phyloP scores from a whole-genome alignment of 2,113 vertebrate species.

The Hiodon tergisus region DNA sequence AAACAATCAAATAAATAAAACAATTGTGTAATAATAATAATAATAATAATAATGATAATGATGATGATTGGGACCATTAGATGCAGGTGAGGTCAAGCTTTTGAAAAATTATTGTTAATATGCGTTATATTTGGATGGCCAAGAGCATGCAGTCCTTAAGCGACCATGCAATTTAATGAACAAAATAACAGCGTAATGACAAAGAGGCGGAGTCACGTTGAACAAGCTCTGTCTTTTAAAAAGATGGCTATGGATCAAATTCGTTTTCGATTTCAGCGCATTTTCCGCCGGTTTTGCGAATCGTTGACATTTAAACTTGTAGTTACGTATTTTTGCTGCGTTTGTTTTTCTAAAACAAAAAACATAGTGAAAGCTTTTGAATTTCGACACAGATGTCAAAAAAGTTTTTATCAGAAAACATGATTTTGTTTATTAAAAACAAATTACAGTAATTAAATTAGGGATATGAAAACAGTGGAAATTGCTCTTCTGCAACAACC shows the following conservation, averaged over 20 bases:
- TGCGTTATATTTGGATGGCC: constrained; percentile 29
- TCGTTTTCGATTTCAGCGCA: not conserved
- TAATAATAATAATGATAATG: constrained; percentile 9
- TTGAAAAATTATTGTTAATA: constrained; percentile 29
- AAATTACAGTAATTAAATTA: constrained; percentile 13
- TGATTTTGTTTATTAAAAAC: not conserved
- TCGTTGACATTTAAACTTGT: not conserved
- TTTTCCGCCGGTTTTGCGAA: not conserved
- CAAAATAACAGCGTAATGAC: constrained; percentile 16
- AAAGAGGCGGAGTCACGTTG: constrained; percentile 9
- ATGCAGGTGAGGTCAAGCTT: constrained; percentile 22
- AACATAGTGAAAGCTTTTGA: constrained; percentile 15
- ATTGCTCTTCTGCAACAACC: constrained; percentile 1
- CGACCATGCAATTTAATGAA: constrained; percentile 29
- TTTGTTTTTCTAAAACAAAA: constrained; percentile 26
- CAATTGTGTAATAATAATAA: not conserved
- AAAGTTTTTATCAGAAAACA: constrained; percentile 9
- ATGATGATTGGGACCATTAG: constrained; percentile 12
- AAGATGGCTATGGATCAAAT: not conserved
- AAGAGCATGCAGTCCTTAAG: constrained; percentile 40
- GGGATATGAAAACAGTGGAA: not conserved
- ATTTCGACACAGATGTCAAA: constrained; percentile 1
- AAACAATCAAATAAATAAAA: not conserved
- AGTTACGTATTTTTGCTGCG: constrained; percentile 3
- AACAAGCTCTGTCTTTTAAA: not conserved